Conservation (phyloP, 2,113 vertebrate genomes). For the Otus sunia region DNA sequence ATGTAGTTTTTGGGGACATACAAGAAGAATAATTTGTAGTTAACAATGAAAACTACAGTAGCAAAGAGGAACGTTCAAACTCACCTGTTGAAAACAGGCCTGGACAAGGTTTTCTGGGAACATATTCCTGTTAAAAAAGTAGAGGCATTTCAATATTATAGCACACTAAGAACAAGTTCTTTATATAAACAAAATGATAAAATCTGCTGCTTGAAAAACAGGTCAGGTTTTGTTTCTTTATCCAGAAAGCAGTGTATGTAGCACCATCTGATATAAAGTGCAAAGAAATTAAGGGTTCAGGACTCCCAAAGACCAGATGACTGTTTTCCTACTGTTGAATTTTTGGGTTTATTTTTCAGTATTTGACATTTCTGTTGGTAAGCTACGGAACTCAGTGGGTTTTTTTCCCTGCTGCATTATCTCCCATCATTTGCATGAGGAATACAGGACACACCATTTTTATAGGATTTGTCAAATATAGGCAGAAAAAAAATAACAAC, state of each 20-base stretch:
- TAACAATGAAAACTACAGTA: background rate
- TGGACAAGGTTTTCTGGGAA: slow-evolving; percentile 97
- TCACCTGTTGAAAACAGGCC: slow-evolving; percentile 97
- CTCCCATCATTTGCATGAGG: background rate
- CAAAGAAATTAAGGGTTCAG: background rate
- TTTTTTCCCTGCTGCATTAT: background rate
- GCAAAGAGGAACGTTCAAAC: background rate
- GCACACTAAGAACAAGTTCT: background rate
- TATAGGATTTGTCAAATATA: background rate
- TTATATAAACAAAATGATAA: background rate
- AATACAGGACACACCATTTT: background rate
- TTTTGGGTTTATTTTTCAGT: background rate
- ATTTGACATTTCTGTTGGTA: background rate
- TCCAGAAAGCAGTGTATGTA: background rate
- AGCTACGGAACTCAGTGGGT: background rate
- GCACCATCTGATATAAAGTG: background rate
- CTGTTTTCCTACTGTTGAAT: background rate
- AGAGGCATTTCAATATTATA: background rate
- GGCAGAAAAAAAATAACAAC: background rate
- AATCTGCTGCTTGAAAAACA: background rate
- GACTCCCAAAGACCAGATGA: fast-evolving
- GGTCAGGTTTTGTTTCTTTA: background rate
- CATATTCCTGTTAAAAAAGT: slow-evolving; percentile 87
- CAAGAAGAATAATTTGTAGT: background rate
- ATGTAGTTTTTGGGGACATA: background rate